phyloP scores from a whole-genome alignment of 1,140 invertebrate species.

The Anastatus disparis region DNA sequence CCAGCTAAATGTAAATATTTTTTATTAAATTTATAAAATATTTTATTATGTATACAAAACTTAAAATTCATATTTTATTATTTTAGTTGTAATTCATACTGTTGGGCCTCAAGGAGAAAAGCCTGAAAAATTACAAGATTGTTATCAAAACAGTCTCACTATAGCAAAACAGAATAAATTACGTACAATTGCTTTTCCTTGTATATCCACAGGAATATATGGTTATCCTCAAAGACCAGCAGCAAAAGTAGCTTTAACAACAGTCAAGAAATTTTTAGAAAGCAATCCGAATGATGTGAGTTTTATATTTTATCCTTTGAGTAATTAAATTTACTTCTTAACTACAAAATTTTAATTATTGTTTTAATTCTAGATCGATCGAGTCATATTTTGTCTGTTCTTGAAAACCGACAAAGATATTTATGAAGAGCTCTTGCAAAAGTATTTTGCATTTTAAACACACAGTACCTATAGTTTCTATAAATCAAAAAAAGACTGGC shows the following conservation, averaged over 20 bases:
- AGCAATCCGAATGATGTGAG: constrained; percentile 68
- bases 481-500: too few relatives aligned
- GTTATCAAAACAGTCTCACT: constrained; percentile 77
- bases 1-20: constrained; percentile 75
- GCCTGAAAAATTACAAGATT: constrained; percentile 72
- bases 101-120: constrained; percentile 83
- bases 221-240: constrained; percentile 84
- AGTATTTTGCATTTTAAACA: constrained; percentile 72
- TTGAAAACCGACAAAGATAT: constrained; percentile 77
- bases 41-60: constrained; percentile 64
- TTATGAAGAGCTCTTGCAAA: constrained; percentile 78
- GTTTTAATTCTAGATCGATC: constrained; percentile 71
- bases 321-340: background rate
- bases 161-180: constrained; percentile 72
- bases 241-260: constrained; percentile 76
- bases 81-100: constrained; percentile 85
- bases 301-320: constrained; percentile 3
- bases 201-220: constrained; percentile 88
- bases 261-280: constrained; percentile 76
- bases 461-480: too few relatives aligned
- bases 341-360: background rate
- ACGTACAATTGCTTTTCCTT: constrained; percentile 82
- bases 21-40: too few relatives aligned
- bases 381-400: constrained; percentile 87
- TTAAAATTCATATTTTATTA: constrained; percentile 80